Evolutionary conservation across 2,797 vertebrate species (phyloP), one percentile per base, ranked within the genome.

Genomic region (Chaunax sp.): DNA sequence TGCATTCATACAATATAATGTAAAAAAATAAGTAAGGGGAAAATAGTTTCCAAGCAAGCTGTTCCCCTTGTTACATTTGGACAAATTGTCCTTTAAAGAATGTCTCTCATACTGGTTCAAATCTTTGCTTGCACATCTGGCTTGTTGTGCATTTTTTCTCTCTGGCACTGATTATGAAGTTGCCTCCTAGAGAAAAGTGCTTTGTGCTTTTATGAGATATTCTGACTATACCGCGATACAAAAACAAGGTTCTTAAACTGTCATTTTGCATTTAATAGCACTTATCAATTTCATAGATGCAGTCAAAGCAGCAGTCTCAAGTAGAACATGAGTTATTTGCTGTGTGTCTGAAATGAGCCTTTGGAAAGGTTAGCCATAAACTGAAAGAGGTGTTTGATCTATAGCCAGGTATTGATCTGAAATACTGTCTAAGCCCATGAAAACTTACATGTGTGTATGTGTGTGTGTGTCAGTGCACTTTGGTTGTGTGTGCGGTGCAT

Each of bases 341-440:
- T 66, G 65, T 58, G 82, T 35, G 78, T 80, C 79, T 83, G 59
- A 91, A 91, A 87, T 68, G 86, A 90, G 83, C 74, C 75, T 77
- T 73, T 64, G 78, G 80, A 87, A 83, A 84, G 73, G 79, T 86
- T 81, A 78, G 85, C 87, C 75, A 77, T 89, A 90, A 90, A 91
- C 78, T 78, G 65, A 71, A 88, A 87, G 85, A 87, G 85, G 84
- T 85, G 83, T 89, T 87, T 92, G 91, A 92, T 88, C 86, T 87
- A 86, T 86, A 59, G 87, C 72, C 89, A 89, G 90, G 80, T 92
- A 92, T 93, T 88, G 90, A 93, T 93, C 87, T 86, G 80, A 89
- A 90, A 84, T 85, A 88, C 68, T 46, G 82, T 90, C 78, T 75
- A 41, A 79, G 85, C 85, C 90, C 69, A 82, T 87, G 86, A 84